Evolutionary conservation across 2,113 vertebrate genomes (phyloP).

Genomic region (Paradisaea rubra): DNA sequence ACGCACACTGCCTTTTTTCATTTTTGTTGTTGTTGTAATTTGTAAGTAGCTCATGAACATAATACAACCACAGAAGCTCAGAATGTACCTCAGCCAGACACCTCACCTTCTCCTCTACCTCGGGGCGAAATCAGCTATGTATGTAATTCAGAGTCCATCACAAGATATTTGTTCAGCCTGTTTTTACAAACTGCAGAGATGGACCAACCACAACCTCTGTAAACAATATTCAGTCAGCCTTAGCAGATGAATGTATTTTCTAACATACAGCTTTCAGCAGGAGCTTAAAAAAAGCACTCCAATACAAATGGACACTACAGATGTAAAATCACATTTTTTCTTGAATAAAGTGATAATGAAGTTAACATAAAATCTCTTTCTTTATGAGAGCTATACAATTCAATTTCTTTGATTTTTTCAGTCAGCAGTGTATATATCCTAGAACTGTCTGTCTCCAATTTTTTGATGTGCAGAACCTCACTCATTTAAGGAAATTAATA

Average conservation of each 20-base stretch:
- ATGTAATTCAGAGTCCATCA: not conserved
- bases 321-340: not conserved
- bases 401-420: not conserved
- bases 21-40: not conserved
- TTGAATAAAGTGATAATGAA: not conserved
- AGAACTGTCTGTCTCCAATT: not conserved
- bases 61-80: not conserved
- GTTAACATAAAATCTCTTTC: not conserved
- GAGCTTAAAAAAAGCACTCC: not conserved
- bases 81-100: not conserved
- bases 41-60: not conserved
- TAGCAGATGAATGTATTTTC: not conserved
- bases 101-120: not conserved
- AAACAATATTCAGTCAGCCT: not conserved
- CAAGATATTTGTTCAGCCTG: not conserved
- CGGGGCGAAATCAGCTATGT: not conserved
- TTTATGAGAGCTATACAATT: not conserved
- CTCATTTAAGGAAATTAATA: not conserved
- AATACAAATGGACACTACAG: not conserved
- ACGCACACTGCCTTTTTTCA: accelerated
- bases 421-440: not conserved
- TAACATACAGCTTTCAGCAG: not conserved
- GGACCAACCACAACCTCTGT: not conserved
- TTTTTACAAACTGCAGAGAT: not conserved
- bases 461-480: not conserved